Percentiles rank a stretch among this genome's conserved stretches.
phyloP scores from a whole-genome alignment of 2,888 invertebrate species.

The Orgyia antiqua region DNA sequence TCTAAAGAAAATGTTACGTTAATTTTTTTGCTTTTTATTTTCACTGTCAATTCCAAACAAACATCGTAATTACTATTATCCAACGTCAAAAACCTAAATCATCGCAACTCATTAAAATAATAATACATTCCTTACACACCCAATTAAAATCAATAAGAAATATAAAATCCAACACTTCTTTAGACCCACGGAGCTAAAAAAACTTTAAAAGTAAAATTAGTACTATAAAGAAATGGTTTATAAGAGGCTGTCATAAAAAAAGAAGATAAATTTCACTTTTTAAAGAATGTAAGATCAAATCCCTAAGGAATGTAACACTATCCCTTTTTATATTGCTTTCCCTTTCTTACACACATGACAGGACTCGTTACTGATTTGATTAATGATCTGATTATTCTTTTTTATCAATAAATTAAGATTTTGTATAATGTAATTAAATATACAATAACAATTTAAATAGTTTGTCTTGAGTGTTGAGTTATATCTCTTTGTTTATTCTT shows the following conservation, averaged over 20 bases:
- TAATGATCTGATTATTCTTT: slow-evolving; percentile 48
- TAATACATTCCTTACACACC: slow-evolving; percentile 9
- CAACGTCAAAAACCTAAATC: slow-evolving; percentile 10
- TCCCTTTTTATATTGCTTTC: slow-evolving; percentile 44
- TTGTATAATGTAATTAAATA: slow-evolving; percentile 15
- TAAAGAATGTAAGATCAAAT: slow-evolving; percentile 46
- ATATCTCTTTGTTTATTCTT: no score
- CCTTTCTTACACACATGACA: slow-evolving; percentile 22
- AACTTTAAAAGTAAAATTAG: slow-evolving; percentile 36
- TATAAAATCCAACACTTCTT: slow-evolving; percentile 31
- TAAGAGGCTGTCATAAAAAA: slow-evolving; percentile 29
- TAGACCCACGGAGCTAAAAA: slow-evolving; percentile 15
- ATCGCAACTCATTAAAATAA: slow-evolving; percentile 28
- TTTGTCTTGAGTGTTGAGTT: no score
- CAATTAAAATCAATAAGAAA: slow-evolving; percentile 12
- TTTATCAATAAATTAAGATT: slow-evolving; percentile 8
- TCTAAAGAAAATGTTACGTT: no score
- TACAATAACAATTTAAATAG: no score
- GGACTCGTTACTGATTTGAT: slow-evolving; percentile 61
- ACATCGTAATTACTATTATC: background rate
- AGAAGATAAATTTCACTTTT: slow-evolving; percentile 60
- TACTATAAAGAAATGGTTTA: slow-evolving; percentile 36
- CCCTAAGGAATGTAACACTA: slow-evolving; percentile 55
- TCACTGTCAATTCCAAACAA: no score
- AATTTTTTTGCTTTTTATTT: no score